Conservation (phyloP, 2,113 vertebrate species). For the Microcebus griseorufus region DNA sequence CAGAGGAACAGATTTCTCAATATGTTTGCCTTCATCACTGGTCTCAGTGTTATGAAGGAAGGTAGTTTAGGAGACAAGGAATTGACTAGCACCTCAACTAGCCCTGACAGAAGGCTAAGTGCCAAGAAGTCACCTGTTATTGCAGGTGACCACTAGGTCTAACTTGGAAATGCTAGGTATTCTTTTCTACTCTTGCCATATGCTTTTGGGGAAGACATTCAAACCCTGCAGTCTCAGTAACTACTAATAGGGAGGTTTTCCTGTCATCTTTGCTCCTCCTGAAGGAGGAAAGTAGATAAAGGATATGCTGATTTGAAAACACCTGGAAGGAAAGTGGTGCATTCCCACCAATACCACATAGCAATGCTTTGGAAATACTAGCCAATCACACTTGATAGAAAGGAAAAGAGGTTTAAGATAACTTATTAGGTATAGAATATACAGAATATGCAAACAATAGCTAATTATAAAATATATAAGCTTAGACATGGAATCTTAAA, state of each 20-base stretch:
- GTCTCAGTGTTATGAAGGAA: not conserved
- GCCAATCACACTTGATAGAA: not conserved
- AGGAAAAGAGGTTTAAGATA: not conserved
- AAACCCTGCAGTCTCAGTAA: not conserved
- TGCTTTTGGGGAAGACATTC: not conserved
- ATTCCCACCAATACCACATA: not conserved
- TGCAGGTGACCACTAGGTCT: not conserved
- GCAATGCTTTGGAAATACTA: not conserved
- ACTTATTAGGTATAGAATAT: not conserved
- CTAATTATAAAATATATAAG: too few relatives aligned
- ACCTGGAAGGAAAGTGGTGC: not conserved
- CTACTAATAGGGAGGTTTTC: not conserved
- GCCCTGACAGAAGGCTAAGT: not conserved
- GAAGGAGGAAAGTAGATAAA: not conserved
- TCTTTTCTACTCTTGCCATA: not conserved
- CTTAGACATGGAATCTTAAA: too few relatives aligned
- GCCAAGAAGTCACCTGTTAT: not conserved
- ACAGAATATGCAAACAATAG: not conserved
- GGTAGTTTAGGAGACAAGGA: not conserved
- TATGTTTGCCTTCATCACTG: not conserved
- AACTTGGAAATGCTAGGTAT: not conserved
- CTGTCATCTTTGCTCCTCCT: not conserved
- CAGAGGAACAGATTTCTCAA: not conserved
- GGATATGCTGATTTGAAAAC: not conserved
- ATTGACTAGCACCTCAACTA: not conserved